Conservation (phyloP, 2,113 vertebrate species). For the Oryzias woworae region DNA sequence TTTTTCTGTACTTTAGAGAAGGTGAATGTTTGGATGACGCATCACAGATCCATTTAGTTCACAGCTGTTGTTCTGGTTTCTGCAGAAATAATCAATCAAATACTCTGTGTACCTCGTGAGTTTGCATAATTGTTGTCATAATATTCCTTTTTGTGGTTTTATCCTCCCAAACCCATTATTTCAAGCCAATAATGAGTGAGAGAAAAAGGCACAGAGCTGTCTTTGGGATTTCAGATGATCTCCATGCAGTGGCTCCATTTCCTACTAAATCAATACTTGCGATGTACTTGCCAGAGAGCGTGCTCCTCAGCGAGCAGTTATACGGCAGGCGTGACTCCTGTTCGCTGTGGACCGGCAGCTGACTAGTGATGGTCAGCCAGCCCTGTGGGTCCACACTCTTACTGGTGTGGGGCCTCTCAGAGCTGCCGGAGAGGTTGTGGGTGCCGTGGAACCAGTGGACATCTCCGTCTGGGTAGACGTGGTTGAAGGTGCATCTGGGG, state of each 20-base stretch:
- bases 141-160: background rate
- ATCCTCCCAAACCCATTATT: conserved; percentile 6
- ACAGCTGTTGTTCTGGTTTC: background rate
- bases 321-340: conserved; percentile 4
- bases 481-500: conserved; percentile 49
- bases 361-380: conserved; percentile 44
- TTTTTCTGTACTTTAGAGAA: too few species aligned
- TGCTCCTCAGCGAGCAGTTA: conserved; percentile 56
- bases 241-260: background rate
- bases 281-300: conserved; percentile 34
- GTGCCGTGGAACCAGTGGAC: conserved; percentile 59
- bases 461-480: conserved; percentile 48
- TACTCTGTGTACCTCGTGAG: background rate
- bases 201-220: conserved; percentile 12
- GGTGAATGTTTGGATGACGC: too few species aligned
- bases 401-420: background rate
- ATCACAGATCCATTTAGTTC: background rate
- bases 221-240: background rate
- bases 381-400: conserved; percentile 27
- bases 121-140: background rate
- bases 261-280: conserved; percentile 12
- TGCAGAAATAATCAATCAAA: background rate
- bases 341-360: conserved; percentile 30
- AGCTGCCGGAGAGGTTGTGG: conserved; percentile 10
- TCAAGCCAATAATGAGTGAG: conserved; percentile 9